Evolutionary conservation across 2,113 vertebrate genomes (phyloP).

Genomic region (Gnathonemus longibarbis): DNA sequence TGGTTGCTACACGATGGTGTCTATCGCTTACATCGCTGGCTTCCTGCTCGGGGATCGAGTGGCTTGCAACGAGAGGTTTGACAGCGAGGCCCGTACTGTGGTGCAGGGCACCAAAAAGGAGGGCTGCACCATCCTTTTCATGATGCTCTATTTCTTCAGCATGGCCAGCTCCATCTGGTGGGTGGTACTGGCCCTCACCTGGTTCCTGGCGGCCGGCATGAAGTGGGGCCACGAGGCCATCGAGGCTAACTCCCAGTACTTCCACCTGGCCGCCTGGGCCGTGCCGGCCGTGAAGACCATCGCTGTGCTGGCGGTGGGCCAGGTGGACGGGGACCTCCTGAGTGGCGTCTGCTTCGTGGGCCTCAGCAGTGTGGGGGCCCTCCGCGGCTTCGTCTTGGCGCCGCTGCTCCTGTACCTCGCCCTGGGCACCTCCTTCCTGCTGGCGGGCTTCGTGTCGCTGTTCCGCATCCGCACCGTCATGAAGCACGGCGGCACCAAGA

Average conservation of each 20-base stretch:
- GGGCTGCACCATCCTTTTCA: constrained; percentile 94
- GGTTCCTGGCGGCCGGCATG: constrained; percentile 82
- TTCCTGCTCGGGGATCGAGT: constrained; percentile 73
- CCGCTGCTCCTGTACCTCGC: constrained; percentile 93
- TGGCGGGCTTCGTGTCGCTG: constrained; percentile 91
- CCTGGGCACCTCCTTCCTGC: constrained; percentile 87
- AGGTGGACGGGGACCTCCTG: constrained; percentile 86
- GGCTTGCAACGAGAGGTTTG: constrained; percentile 72
- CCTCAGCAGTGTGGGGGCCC: constrained; percentile 84
- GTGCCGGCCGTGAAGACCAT: constrained; percentile 94
- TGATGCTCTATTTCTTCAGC: constrained; percentile 92
- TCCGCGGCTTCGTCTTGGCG: constrained; percentile 86
- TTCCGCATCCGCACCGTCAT: constrained; percentile 95
- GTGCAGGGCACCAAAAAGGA: constrained; percentile 79
- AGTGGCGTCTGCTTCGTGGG: constrained; percentile 92
- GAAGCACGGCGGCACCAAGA: constrained; percentile 96
- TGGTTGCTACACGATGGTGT: constrained; percentile 72
- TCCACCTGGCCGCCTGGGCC: constrained; percentile 92
- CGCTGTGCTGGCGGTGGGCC: constrained; percentile 84
- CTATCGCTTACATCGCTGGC: constrained; percentile 74
- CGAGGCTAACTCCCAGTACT: constrained; percentile 92
- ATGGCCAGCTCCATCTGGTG: constrained; percentile 85
- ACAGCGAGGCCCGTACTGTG: constrained; percentile 68
- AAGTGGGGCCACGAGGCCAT: constrained; percentile 97
- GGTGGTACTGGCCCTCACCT: constrained; percentile 76